Conservation (phyloP, 2,113 vertebrate genomes). For the Anthoscopus minutus region DNA sequence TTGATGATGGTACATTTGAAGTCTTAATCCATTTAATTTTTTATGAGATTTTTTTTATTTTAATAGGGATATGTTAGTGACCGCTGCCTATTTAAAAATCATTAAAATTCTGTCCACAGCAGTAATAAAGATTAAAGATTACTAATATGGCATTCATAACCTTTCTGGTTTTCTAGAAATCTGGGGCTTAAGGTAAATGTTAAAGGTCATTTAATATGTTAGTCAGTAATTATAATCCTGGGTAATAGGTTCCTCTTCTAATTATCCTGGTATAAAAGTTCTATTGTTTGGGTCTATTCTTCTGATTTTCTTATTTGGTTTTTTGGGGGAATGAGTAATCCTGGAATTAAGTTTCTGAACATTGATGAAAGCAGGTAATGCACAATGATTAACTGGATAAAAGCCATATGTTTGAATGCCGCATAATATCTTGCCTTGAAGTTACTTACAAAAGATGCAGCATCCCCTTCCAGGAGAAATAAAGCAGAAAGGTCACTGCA, state of each 20-base stretch:
- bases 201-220: conserved; percentile 91
- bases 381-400: conserved; percentile 79
- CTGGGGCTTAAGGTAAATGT: conserved; percentile 82
- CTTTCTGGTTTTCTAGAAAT: conserved; percentile 79
- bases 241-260: conserved; percentile 83
- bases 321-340: conserved; percentile 74
- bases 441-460: conserved; percentile 67
- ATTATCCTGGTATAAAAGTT: conserved; percentile 81
- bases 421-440: conserved; percentile 62
- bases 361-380: conserved; percentile 76
- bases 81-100: conserved; percentile 81
- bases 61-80: conserved; percentile 82
- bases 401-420: conserved; percentile 66
- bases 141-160: conserved; percentile 85
- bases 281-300: conserved; percentile 80
- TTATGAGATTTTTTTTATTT: conserved; percentile 82
- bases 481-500: conserved; percentile 65
- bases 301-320: conserved; percentile 74
- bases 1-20: conserved; percentile 91
- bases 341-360: conserved; percentile 75
- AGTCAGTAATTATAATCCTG: conserved; percentile 85
- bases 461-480: conserved; percentile 55
- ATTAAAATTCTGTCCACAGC: conserved; percentile 83
- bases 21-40: conserved; percentile 96
- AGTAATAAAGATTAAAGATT: conserved; percentile 85